phyloP scores from a whole-genome alignment of 2,888 invertebrate genomes.

The Drosophila lacicola region DNA sequence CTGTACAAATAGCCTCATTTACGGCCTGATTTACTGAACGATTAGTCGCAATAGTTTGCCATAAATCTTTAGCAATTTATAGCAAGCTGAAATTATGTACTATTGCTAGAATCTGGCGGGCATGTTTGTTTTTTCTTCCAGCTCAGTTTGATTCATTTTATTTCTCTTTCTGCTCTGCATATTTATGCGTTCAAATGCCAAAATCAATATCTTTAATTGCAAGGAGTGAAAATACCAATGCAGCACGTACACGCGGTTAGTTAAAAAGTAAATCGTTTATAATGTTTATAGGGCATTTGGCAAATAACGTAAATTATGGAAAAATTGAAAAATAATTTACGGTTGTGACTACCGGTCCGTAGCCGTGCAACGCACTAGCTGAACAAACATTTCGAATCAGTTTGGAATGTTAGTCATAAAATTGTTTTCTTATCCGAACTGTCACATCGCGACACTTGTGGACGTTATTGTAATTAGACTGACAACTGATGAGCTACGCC shows the following conservation, averaged over 20 bases:
- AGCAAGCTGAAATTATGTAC: constrained; percentile 16
- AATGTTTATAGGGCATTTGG: constrained; percentile 16
- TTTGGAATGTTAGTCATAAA: constrained; percentile 43
- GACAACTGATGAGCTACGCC: constrained; percentile 62
- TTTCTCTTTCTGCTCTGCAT: constrained; percentile 13
- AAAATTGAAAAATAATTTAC: constrained; percentile 32
- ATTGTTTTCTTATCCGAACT: constrained; percentile 42
- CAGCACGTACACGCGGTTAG: constrained; percentile 52
- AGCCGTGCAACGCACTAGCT: background rate
- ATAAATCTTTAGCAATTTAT: constrained; percentile 52
- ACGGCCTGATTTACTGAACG: constrained; percentile 54
- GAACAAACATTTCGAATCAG: constrained; percentile 4
- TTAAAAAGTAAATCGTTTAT: constrained; percentile 46
- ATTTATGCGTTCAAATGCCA: constrained; percentile 52
- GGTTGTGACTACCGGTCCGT: constrained; percentile 11
- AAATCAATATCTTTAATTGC: constrained; percentile 69
- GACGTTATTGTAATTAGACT: constrained; percentile 63
- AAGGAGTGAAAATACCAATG: constrained; percentile 54
- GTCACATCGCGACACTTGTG: constrained; percentile 51
- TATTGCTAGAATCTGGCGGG: constrained; percentile 7
- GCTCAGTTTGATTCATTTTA: constrained; percentile 12
- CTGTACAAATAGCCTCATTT: constrained; percentile 24
- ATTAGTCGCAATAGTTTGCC: constrained; percentile 62
- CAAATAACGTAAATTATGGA: constrained; percentile 28
- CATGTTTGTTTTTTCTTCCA: constrained; percentile 28